phyloP scores from a whole-genome alignment of 2,797 vertebrate genomes.

The Cryptoprocta ferox region DNA sequence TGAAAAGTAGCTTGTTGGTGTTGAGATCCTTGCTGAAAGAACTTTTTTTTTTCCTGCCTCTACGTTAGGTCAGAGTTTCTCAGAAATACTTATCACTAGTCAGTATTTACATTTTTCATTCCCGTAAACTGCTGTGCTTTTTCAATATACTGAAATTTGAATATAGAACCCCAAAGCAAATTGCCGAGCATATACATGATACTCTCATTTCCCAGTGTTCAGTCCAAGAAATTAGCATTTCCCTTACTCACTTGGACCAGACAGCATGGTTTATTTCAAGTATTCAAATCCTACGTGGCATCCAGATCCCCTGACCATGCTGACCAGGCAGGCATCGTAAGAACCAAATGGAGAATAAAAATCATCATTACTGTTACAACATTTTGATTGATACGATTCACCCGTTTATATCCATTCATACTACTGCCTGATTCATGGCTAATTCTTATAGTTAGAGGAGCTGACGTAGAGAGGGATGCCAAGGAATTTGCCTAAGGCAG shows the following conservation, averaged over 20 bases:
- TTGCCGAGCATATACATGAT: neutral
- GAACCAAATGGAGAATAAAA: neutral
- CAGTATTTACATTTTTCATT: neutral
- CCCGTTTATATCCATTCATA: neutral
- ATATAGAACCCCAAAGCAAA: neutral
- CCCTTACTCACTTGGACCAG: neutral
- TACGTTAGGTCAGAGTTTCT: neutral
- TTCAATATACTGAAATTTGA: neutral
- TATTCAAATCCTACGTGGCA: neutral
- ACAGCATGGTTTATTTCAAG: neutral
- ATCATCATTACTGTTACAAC: neutral
- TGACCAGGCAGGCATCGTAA: neutral
- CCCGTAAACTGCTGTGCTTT: neutral
- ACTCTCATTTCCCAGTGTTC: neutral
- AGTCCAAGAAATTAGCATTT: neutral
- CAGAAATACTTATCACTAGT: neutral
- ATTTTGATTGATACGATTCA: neutral
- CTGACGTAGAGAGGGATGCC: neutral
- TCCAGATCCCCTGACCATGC: neutral
- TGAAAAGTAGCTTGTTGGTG: neutral
- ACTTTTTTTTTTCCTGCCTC: neutral
- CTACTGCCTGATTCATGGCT: neutral
- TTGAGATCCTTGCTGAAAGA: neutral
- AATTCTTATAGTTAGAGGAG: conserved; percentile 7
- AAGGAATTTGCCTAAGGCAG: neutral